Evolutionary conservation across 2,797 vertebrate species (phyloP).

Genomic region (Fundulus diaphanus): DNA sequence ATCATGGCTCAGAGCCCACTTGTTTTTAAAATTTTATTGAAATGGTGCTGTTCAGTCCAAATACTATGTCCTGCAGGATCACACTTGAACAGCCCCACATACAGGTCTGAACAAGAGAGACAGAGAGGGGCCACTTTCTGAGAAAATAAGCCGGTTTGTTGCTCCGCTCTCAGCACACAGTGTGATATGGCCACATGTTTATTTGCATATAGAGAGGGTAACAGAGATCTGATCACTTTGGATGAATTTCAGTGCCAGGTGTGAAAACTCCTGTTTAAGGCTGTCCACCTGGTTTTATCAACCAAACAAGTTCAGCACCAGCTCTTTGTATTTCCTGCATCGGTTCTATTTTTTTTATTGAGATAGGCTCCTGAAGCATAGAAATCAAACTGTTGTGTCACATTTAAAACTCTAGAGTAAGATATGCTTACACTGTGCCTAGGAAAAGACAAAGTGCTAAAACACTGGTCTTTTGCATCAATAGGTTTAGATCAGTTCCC

Average conservation of each 20-base stretch:
- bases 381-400: not conserved
- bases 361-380: not conserved
- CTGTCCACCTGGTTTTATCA: not conserved
- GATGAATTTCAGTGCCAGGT: not conserved
- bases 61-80: not conserved
- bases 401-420: not conserved
- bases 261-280: not conserved
- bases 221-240: not conserved
- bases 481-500: not conserved
- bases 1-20: too few species aligned
- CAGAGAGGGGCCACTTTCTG: not conserved
- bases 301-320: not conserved
- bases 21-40: not conserved
- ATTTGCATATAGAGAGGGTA: not conserved
- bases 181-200: not conserved
- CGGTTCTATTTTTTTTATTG: not conserved
- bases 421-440: not conserved
- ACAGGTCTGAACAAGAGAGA: too few species aligned
- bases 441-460: not conserved
- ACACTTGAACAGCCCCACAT: not conserved
- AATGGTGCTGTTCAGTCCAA: not conserved
- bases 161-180: not conserved
- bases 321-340: too few species aligned
- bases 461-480: not conserved
- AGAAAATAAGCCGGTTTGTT: not conserved